phyloP scores from a whole-genome alignment of 2,888 invertebrate genomes.

The Leptopterna dolabrata region DNA sequence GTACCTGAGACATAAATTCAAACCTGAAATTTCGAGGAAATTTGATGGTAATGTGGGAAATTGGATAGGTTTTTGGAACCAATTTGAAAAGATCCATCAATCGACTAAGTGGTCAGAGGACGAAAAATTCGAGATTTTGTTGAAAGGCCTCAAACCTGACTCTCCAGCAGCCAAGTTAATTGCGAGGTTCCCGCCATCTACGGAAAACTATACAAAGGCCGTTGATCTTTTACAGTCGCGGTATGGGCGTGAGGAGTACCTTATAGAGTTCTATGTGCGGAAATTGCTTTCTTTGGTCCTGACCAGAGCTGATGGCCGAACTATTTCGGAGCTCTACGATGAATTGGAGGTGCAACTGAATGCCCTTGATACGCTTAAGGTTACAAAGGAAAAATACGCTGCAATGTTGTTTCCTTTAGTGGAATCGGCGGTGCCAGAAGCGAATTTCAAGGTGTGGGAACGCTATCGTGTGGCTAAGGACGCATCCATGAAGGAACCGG shows the following conservation, averaged over 20 bases:
- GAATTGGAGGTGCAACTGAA: slow-evolving; percentile 64
- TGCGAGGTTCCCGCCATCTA: slow-evolving; percentile 61
- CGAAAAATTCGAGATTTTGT: slow-evolving; percentile 63
- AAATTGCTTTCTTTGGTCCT: slow-evolving; percentile 64
- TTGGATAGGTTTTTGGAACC: slow-evolving; percentile 63
- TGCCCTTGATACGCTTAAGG: slow-evolving; percentile 63
- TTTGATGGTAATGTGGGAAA: slow-evolving; percentile 61
- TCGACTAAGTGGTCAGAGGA: slow-evolving; percentile 56
- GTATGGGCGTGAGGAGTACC: slow-evolving; percentile 62
- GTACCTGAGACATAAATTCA: not conserved
- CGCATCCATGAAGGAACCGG: slow-evolving; percentile 34
- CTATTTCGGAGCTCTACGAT: slow-evolving; percentile 62
- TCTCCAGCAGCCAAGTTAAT: slow-evolving; percentile 62
- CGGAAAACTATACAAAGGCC: slow-evolving; percentile 63
- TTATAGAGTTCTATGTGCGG: slow-evolving; percentile 63
- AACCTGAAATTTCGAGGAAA: slow-evolving; percentile 58
- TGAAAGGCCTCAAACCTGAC: slow-evolving; percentile 53
- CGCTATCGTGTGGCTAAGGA: slow-evolving; percentile 41
- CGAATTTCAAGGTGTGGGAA: slow-evolving; percentile 63
- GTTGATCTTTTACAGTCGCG: slow-evolving; percentile 57
- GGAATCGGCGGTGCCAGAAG: slow-evolving; percentile 64
- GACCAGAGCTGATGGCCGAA: slow-evolving; percentile 57
- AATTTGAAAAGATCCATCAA: slow-evolving; percentile 63
- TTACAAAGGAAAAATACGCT: slow-evolving; percentile 63
- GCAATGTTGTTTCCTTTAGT: slow-evolving; percentile 65